A percentile compares a stretch with the other conserved stretches of the same genome.
phyloP scores from a whole-genome alignment of 2,888 invertebrate species.

The Lysandra coridon region DNA sequence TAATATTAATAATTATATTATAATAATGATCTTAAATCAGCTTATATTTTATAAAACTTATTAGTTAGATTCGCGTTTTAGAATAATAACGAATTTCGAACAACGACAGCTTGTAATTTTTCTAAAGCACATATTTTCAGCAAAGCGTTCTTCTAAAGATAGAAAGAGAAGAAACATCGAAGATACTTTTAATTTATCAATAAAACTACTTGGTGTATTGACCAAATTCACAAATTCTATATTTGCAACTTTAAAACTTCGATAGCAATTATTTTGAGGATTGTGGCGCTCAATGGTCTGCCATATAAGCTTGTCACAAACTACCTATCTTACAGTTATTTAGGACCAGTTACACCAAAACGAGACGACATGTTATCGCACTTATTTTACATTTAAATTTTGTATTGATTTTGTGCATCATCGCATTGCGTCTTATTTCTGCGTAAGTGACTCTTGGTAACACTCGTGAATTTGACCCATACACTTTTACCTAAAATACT shows the following conservation, averaged over 20 bases:
- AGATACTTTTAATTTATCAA: neutral
- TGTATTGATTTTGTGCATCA: no score
- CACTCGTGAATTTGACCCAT: neutral
- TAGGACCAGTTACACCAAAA: no score
- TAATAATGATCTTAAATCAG: slow-evolving; percentile 1
- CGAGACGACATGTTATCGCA: no score
- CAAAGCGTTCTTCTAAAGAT: neutral
- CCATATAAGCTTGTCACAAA: no score
- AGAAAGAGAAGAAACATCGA: neutral
- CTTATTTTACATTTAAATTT: no score
- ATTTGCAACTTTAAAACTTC: no score
- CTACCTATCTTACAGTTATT: no score
- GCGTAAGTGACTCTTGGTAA: no score
- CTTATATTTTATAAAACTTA: neutral
- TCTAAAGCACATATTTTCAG: neutral
- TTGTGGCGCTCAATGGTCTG: no score
- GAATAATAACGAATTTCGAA: slow-evolving; percentile 10
- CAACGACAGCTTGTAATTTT: neutral
- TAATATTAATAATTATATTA: neutral
- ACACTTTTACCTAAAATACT: slow-evolving; percentile 9
- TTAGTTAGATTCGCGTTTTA: neutral
- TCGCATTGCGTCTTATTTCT: no score
- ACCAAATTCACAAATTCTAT: neutral
- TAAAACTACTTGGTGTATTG: neutral
- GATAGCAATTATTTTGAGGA: no score